These are phyloP conservation scores for Tipula unca DNA, from an alignment of 2,888 invertebrate genomes.

Conservation along the genomic window DNA sequence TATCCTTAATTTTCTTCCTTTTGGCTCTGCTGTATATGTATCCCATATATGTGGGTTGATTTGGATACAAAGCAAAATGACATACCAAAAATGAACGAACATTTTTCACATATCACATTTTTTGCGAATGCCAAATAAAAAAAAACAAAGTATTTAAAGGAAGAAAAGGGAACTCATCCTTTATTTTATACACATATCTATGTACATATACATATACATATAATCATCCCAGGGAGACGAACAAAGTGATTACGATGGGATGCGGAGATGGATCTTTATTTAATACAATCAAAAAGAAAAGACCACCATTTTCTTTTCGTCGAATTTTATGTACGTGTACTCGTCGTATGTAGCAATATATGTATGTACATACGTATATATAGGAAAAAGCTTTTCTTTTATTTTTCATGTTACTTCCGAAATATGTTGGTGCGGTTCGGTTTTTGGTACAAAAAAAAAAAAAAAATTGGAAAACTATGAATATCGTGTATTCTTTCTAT, in stretches of 20 bases:
- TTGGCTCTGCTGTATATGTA: background rate
- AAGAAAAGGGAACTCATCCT: background rate
- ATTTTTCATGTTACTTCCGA: background rate
- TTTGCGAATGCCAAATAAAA: background rate
- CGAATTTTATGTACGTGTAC: background rate
- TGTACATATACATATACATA: no score
- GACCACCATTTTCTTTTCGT: background rate
- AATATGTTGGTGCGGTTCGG: background rate
- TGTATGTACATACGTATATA: background rate
- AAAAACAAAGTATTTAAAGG: background rate
- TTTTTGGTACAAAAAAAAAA: background rate
- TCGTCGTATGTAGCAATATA: no score
- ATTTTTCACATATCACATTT: background rate
- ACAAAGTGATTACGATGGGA: background rate
- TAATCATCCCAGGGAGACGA: no score
- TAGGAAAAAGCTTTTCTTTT: background rate
- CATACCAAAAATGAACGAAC: background rate
- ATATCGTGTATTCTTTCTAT: background rate
- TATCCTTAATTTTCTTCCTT: background rate
- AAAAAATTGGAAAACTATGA: background rate
- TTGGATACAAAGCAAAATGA: background rate
- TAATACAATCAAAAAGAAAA: background rate
- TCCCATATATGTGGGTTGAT: background rate
- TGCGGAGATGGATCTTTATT: background rate
- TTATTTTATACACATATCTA: background rate